phyloP scores from a whole-genome alignment of 2,797 vertebrate species.

The Ptychadena robeensis region DNA sequence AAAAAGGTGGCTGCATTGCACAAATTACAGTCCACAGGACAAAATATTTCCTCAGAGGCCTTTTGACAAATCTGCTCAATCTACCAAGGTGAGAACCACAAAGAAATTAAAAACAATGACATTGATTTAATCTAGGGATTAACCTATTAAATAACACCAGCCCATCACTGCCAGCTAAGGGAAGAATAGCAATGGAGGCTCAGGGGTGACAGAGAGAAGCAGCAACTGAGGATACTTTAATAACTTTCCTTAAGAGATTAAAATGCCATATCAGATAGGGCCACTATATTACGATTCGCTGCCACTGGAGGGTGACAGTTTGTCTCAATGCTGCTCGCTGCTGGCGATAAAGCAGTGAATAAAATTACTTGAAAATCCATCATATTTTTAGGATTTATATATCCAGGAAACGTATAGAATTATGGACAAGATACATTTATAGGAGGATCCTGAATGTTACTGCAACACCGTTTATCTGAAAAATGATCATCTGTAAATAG shows the following conservation, averaged over 20 bases:
- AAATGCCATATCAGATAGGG: constrained; percentile 41
- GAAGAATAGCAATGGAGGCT: neutral
- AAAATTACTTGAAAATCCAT: constrained; percentile 30
- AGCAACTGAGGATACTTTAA: constrained; percentile 9
- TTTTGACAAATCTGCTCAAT: neutral
- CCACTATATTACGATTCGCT: neutral
- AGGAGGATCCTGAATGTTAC: neutral
- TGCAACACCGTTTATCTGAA: constrained; percentile 12
- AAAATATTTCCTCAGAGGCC: neutral
- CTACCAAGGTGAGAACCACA: neutral
- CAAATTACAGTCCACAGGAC: neutral
- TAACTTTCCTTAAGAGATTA: constrained; percentile 57
- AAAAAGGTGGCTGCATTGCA: no score
- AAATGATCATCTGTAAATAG: constrained; percentile 6
- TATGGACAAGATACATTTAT: constrained; percentile 12
- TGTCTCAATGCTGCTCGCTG: neutral
- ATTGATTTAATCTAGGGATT: constrained; percentile 32
- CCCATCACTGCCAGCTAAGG: neutral
- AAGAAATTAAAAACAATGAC: neutral
- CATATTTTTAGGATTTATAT: constrained; percentile 20
- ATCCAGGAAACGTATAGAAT: constrained; percentile 4
- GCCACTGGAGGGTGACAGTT: constrained; percentile 43
- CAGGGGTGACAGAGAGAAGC: neutral
- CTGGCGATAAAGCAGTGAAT: constrained; percentile 28
- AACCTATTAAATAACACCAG: constrained; percentile 49